Base-by-base conservation (phyloP, 2,888 invertebrate genomes). In the Eupeodes luniger region DNA sequence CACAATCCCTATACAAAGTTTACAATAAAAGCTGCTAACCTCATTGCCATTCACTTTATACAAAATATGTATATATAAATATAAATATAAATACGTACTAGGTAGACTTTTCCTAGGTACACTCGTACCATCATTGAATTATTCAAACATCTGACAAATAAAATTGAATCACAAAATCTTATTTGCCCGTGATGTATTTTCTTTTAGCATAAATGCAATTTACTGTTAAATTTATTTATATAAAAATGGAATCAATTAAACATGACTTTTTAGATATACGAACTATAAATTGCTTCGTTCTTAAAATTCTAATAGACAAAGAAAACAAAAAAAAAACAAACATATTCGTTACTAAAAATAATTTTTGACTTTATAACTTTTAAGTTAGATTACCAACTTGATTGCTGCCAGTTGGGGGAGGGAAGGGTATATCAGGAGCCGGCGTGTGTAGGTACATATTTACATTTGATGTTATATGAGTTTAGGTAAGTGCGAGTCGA, bases 91-190 rank as follows among this genome's bases (percentile, higher is more conserved):
- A 34, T 5, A 16, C 62, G 49, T 51, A 27, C 27, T 19, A 19
- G 19, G 27, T 27, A 27, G 0, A 19, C 27, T 27, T 27, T 27
- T 27, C 2, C 27, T 27, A 40, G 40, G 6, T 40, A 5, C 40
- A 40, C 5, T 4, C 40, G 40, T 40, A 40, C 40, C 40, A 40
- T 40, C 16, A 69, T 12, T 69, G 34, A 51, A 69, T 69, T 53
- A 69, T 69, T 69, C 69, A 69, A 69, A 69, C 36, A 69, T 49
- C 19, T 47, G 36, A 27, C 16, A 16, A 53, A 69, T 69, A 53
- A 69, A 36, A 69, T 69, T 66, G 51, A 69, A n/a, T 69, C n/a
- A 51, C 51, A 67, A 67, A 67, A 64, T 64, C 14, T 27, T 47
- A 47, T 47, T 6, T 9, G 4, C 40, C 5, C 40, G 40, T 40